Evolutionary conservation across 2,888 invertebrate species (phyloP).

Genomic region (Parnassius glacialis): DNA sequence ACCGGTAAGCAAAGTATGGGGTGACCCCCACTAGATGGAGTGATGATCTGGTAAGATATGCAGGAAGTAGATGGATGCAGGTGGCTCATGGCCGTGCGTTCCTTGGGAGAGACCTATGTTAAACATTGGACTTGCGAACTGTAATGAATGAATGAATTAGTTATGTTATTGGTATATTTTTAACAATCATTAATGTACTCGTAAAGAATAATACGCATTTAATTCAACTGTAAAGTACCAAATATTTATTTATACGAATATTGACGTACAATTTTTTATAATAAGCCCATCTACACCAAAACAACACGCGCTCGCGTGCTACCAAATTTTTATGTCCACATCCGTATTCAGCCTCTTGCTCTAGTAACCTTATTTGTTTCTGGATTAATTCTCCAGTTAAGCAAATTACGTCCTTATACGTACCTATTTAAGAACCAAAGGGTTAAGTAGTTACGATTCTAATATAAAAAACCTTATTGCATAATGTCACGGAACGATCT

Average conservation of each 20-base stretch:
- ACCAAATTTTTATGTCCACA: conserved; percentile 58
- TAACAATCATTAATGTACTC: no score
- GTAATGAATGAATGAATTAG: no score
- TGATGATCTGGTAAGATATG: no score
- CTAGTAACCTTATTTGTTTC: conserved; percentile 64
- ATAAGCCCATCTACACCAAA: conserved; percentile 23
- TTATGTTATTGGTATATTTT: no score
- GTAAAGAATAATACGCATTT: no score
- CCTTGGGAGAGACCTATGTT: no score
- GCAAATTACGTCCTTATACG: conserved; percentile 36
- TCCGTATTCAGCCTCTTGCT: conserved; percentile 67
- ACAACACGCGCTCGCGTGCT: conserved; percentile 62
- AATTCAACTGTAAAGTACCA: neutral
- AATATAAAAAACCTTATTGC: conserved; percentile 59
- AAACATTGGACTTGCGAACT: no score
- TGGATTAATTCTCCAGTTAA: conserved; percentile 23
- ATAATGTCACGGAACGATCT: conserved; percentile 69
- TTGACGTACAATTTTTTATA: conserved; percentile 22
- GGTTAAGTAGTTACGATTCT: conserved; percentile 32
- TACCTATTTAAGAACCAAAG: conserved; percentile 32
- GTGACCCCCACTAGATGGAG: no score
- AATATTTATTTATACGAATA: conserved; percentile 9
- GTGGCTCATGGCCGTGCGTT: no score
- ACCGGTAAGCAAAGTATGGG: no score
- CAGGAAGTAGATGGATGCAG: no score